Percentiles rank a stretch among this genome's conserved stretches.
Conservation (phyloP, 2,113 vertebrate genomes). For the Zosterops lateralis region DNA sequence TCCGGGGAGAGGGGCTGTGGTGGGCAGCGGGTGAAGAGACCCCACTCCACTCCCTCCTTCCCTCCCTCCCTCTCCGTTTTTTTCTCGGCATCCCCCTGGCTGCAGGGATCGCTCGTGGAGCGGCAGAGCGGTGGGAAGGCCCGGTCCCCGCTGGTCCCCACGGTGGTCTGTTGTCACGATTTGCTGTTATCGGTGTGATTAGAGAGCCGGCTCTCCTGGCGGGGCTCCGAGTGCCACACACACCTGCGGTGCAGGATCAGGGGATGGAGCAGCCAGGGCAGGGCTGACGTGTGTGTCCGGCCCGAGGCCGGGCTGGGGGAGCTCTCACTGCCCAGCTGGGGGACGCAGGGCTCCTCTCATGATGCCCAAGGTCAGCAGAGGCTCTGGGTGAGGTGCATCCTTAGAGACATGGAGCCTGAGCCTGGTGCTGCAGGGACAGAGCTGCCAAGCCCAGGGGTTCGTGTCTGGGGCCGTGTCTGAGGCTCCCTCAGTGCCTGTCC, state of each 20-base stretch:
- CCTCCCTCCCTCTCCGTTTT: neutral
- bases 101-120: too few relatives aligned
- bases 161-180: neutral
- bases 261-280: neutral
- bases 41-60: neutral
- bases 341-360: rapidly evolving
- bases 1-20: neutral
- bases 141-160: neutral
- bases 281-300: neutral
- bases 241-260: neutral
- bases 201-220: neutral
- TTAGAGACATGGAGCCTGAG: neutral
- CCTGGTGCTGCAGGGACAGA: neutral
- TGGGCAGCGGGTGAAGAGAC: neutral
- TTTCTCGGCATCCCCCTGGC: too few relatives aligned
- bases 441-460: neutral
- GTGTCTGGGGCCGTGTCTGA: neutral
- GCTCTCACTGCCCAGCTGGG: rapidly evolving
- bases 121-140: neutral
- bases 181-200: conserved; percentile 5
- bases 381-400: rapidly evolving
- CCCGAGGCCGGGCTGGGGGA: rapidly evolving
- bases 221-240: neutral
- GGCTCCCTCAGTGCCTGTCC: neutral
- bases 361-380: rapidly evolving